phyloP scores from a whole-genome alignment of 2,113 vertebrate species.

The Martes martes region DNA sequence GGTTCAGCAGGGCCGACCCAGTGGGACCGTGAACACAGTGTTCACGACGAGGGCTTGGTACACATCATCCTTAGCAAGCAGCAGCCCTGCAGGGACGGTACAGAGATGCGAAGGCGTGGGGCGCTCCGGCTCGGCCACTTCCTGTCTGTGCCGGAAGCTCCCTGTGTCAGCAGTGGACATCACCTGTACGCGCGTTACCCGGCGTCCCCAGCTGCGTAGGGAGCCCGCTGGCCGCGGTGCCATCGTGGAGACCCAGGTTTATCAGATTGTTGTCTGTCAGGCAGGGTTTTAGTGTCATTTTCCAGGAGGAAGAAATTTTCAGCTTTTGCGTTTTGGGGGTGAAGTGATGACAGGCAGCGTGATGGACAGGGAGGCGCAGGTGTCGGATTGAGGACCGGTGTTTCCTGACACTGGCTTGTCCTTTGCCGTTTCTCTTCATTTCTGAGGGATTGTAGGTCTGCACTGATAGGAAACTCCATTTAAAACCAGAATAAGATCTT shows the following conservation, averaged over 20 bases:
- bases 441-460: background rate
- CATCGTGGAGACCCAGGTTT: background rate
- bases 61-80: background rate
- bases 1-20: background rate
- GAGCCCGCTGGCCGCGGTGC: background rate
- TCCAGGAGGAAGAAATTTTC: background rate
- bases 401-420: background rate
- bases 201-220: background rate
- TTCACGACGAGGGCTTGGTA: too few relatives aligned
- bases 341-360: background rate
- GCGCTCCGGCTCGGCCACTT: background rate
- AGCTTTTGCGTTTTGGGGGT: background rate
- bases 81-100: background rate
- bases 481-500: background rate
- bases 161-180: background rate
- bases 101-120: rapidly evolving
- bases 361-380: background rate
- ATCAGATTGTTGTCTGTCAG: background rate
- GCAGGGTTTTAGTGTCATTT: background rate
- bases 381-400: background rate
- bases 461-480: background rate
- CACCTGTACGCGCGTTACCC: background rate
- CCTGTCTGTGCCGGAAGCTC: background rate
- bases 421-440: background rate
- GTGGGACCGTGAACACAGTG: background rate